Evolutionary conservation across 2,113 vertebrate genomes (phyloP).

Genomic region (Agelaius tricolor): DNA sequence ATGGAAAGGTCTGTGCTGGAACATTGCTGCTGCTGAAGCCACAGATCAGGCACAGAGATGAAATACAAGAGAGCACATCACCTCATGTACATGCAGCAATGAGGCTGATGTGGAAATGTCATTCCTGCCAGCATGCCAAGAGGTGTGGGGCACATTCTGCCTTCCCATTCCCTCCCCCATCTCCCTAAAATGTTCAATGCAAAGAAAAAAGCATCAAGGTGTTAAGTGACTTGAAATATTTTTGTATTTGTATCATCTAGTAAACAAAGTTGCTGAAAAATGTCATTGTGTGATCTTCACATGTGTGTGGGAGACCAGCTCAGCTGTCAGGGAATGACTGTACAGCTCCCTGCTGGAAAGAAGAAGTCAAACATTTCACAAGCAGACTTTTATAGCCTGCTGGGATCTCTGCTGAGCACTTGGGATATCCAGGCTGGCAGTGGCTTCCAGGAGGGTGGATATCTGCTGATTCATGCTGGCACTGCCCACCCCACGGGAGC

Average conservation of each 20-base stretch:
- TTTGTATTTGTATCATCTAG: conserved; percentile 29
- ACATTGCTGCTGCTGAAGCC: neutral
- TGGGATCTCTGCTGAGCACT: neutral
- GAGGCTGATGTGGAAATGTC: neutral
- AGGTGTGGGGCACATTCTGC: neutral
- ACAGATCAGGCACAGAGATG: neutral
- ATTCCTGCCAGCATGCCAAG: neutral
- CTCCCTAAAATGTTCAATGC: neutral
- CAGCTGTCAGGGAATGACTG: conserved; percentile 50
- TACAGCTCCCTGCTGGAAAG: conserved; percentile 24
- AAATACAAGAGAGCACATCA: neutral
- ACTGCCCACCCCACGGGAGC: neutral
- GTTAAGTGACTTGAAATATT: neutral
- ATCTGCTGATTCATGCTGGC: conserved; percentile 46
- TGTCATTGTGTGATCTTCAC: conserved; percentile 8
- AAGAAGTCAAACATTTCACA: neutral
- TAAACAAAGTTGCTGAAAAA: conserved; percentile 52
- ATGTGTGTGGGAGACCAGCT: neutral
- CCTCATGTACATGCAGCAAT: neutral
- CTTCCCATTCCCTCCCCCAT: neutral
- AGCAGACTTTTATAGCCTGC: neutral
- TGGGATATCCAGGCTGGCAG: neutral
- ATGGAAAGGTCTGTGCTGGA: neutral
- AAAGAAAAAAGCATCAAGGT: neutral
- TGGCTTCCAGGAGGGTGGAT: neutral